Base-by-base conservation (phyloP, 2,797 vertebrate species). In the Bryconaethiops microstoma region DNA sequence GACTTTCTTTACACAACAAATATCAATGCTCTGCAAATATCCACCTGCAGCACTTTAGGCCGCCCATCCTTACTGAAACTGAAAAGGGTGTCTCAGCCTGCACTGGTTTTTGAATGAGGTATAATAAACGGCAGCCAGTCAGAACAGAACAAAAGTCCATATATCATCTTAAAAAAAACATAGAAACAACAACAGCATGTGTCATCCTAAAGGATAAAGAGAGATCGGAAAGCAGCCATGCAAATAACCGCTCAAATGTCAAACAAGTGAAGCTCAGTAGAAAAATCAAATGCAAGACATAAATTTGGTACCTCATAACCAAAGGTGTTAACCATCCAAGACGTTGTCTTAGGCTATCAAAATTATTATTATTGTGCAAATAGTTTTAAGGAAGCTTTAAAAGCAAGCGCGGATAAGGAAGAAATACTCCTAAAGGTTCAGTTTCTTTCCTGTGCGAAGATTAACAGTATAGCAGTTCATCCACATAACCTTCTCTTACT, bases 311-410 rank as follows among this genome's bases (percentile, higher is more conserved):
- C 63, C 19, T 67, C 42, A 29, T 35, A 67, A 67, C 29, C 40
- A 16, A 23, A 21, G 10, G n/a, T 17, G 50, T 55, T 55, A 10
- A 9, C 16, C 48, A 55, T 71, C 50, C 50, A 29, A 21, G 23
- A 71, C 10, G 50, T 35, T 35, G 69, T 35, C 42, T 70, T 12
- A 50, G 10, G 52, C 70, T 19, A 35, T 5, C 13, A 52, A 12
- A 13, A 5, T 55, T 39, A 39, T 54, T 35, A 19, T 35, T 17
- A 35, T 16, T 71, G 25, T 35, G 50, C 48, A 71, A 29, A 35
- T 72, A 50, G 39, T 55, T 55, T 35, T 23, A 17, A 39, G 25
- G 25, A 72, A 19, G 50, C 23, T n/a, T 29, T 73, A 74, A 74
- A 74, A 35, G 1, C 55, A 23, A 17, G 55, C 72, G 39, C 12